These are phyloP conservation scores for Gasterosteus aculeatus DNA, from an alignment of 2,113 vertebrate species.

Conservation along the genomic window DNA sequence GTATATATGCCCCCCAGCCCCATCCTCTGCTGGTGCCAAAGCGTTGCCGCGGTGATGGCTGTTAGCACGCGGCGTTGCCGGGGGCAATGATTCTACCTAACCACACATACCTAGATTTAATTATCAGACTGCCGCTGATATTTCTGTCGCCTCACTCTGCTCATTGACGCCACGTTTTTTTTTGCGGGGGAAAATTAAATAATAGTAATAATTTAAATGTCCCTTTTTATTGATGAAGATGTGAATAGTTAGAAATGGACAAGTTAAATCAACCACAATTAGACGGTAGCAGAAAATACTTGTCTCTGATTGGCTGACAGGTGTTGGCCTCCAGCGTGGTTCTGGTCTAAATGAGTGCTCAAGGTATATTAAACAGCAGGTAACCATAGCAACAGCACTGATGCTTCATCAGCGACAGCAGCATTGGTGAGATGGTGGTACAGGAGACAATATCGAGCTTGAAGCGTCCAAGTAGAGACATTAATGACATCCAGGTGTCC, in stretches of 20 bases:
- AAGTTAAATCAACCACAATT: not conserved
- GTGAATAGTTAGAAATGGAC: not conserved
- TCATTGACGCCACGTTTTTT: not conserved
- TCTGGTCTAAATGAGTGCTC: conserved; percentile 6
- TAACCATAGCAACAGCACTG: conserved; percentile 29
- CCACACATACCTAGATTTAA: conserved; percentile 36
- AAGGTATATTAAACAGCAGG: conserved; percentile 26
- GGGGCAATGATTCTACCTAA: conserved; percentile 27
- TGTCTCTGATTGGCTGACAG: conserved; percentile 21
- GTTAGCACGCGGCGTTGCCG: conserved; percentile 9
- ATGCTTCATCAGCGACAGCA: not conserved
- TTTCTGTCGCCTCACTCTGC: not conserved
- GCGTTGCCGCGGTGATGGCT: conserved; percentile 37
- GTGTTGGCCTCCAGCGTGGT: not conserved
- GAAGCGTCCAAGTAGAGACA: not conserved
- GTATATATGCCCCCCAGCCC: conserved; percentile 1
- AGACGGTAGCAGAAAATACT: not conserved
- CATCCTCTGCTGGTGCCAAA: conserved; percentile 11
- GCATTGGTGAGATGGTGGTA: too few species aligned
- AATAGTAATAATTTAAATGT: not conserved
- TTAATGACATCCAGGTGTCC: not conserved
- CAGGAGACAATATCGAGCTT: not conserved
- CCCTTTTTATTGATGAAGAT: not conserved
- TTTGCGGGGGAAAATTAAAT: not conserved
- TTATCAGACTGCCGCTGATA: conserved; percentile 27